Conservation (phyloP, 2,888 invertebrate genomes). For the Cantharis lateralis region DNA sequence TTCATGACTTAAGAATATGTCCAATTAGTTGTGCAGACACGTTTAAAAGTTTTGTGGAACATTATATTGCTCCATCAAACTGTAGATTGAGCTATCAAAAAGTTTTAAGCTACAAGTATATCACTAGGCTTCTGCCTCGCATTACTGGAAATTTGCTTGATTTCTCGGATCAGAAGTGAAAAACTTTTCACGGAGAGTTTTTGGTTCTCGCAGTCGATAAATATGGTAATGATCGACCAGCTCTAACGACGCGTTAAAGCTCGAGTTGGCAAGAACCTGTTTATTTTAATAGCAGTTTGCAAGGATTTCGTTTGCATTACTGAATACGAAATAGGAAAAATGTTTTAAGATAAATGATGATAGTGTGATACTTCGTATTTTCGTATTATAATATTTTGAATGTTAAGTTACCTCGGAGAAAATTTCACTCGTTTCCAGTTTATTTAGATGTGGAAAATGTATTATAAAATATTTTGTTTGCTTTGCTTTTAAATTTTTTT, state of each 20-base stretch:
- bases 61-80: conserved; percentile 47
- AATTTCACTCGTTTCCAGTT: not conserved
- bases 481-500: not conserved
- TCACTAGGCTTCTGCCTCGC: conserved; percentile 32
- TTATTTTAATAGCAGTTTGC: conserved; percentile 44
- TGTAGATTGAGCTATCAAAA: conserved; percentile 41
- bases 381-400: not conserved
- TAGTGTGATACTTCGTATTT: conserved; percentile 4
- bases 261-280: conserved; percentile 43
- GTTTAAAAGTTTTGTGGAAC: conserved; percentile 49
- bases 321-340: conserved; percentile 27
- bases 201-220: conserved; percentile 44
- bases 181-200: conserved; percentile 41
- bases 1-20: not conserved
- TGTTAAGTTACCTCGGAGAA: not conserved
- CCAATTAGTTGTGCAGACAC: conserved; percentile 49
- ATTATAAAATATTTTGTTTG: not conserved
- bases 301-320: conserved; percentile 20
- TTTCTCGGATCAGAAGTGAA: conserved; percentile 44
- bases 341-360: conserved; percentile 20
- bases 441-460: not conserved
- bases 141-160: conserved; percentile 49
- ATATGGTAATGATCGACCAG: conserved; percentile 48
- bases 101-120: conserved; percentile 34
- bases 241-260: conserved; percentile 40